Percentiles rank a stretch among this genome's conserved stretches.
Evolutionary conservation across 2,113 vertebrate species (phyloP).

Genomic region (Catharus fuscescens): DNA sequence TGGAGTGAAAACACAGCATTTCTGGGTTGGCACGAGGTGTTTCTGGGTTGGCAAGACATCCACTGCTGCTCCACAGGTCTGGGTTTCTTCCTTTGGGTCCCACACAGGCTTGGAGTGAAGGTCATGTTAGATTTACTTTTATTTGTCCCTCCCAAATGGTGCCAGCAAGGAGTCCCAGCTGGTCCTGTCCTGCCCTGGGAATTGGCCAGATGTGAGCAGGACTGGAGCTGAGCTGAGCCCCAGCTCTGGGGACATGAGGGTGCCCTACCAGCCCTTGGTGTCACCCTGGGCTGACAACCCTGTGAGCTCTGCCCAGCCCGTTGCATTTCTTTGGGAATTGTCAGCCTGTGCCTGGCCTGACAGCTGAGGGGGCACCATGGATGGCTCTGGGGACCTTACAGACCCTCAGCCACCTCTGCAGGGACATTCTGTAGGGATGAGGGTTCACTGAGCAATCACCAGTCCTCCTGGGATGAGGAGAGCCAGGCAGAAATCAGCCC

Average conservation of each 20-base stretch:
- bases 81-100: not conserved
- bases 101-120: accelerated
- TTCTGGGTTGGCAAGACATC: not conserved
- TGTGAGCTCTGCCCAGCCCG: accelerated
- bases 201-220: accelerated
- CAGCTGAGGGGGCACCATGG: accelerated
- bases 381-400: not conserved
- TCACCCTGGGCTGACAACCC: not conserved
- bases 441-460: not conserved
- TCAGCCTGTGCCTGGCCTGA: not conserved
- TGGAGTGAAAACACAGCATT: not conserved
- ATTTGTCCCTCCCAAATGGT: not conserved
- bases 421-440: not conserved
- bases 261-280: not conserved
- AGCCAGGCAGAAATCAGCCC: not conserved
- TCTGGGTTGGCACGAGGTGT: not conserved
- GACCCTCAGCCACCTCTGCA: not conserved
- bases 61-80: not conserved
- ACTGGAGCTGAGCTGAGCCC: not conserved
- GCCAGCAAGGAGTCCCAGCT: not conserved
- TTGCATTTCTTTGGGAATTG: not conserved
- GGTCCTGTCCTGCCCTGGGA: not conserved
- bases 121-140: accelerated
- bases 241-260: not conserved
- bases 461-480: not conserved